Percentiles rank a stretch among this genome's conserved stretches.
Conservation (phyloP, 2,888 invertebrate species). For the Mesoligia furuncula region DNA sequence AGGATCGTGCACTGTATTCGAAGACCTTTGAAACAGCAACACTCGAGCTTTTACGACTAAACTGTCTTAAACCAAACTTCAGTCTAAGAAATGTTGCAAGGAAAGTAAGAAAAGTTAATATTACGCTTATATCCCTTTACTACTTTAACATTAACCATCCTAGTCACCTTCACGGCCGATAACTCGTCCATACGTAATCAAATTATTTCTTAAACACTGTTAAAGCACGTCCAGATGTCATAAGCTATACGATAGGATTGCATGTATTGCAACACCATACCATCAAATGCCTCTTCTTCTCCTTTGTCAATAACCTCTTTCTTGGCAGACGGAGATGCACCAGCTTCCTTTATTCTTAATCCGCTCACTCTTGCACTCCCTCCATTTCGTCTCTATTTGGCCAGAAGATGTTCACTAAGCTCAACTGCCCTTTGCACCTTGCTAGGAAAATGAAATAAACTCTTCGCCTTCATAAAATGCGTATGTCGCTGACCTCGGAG, state of each 20-base stretch:
- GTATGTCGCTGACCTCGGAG: constrained; percentile 42
- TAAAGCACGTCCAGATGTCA: constrained; percentile 1
- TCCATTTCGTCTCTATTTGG: not conserved
- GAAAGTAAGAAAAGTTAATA: constrained; percentile 70
- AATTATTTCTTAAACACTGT: constrained; percentile 28
- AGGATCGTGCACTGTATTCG: not conserved
- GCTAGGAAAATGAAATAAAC: constrained; percentile 4
- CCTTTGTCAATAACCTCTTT: not conserved
- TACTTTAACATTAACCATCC: constrained; percentile 47
- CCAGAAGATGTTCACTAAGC: not conserved
- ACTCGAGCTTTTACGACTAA: constrained; percentile 17
- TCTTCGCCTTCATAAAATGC: constrained; percentile 21
- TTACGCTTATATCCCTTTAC: constrained; percentile 70
- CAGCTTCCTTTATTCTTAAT: not conserved
- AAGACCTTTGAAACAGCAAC: not conserved
- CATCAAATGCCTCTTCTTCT: not conserved
- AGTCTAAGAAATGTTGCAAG: constrained; percentile 74
- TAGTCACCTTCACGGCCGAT: constrained; percentile 71
- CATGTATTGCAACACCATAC: not conserved
- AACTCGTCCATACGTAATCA: constrained; percentile 38
- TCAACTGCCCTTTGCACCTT: not conserved
- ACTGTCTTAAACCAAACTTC: constrained; percentile 17
- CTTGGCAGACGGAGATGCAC: not conserved
- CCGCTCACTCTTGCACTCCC: not conserved
- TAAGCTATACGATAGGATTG: not conserved